These are phyloP conservation scores for Heterotilapia buettikoferi DNA, from an alignment of 2,113 vertebrate species.

Conservation along the genomic window DNA sequence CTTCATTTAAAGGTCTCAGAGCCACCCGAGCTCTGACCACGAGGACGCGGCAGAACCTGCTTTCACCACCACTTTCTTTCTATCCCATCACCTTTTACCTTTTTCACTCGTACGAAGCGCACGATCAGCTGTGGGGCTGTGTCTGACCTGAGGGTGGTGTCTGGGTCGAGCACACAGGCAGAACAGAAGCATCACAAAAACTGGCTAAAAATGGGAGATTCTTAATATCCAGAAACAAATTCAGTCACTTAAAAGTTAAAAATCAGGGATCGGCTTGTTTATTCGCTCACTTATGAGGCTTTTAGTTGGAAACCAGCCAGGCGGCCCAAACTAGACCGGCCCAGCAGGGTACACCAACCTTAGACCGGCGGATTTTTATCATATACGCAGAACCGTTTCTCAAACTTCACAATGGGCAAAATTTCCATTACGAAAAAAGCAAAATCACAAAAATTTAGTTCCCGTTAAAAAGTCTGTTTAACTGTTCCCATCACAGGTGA, in stretches of 20 bases:
- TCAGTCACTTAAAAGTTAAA: not conserved
- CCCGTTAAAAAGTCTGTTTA: not conserved
- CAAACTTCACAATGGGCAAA: not conserved
- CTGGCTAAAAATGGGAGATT: not conserved
- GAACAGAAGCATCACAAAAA: not conserved
- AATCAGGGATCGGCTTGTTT: not conserved
- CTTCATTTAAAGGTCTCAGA: not conserved
- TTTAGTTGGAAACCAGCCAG: not conserved
- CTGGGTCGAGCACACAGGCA: not conserved
- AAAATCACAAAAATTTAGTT: not conserved
- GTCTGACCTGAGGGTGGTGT: not conserved
- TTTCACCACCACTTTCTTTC: not conserved
- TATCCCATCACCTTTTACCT: not conserved
- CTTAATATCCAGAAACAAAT: not conserved
- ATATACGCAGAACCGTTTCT: fast-evolving
- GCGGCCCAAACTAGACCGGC: not conserved
- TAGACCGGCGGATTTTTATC: fast-evolving
- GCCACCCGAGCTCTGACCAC: not conserved
- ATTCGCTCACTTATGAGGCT: not conserved
- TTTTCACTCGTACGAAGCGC: fast-evolving
- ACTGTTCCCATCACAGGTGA: not conserved
- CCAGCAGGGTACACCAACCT: not conserved
- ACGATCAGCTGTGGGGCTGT: not conserved
- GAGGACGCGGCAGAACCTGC: fast-evolving
- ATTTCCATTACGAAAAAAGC: not conserved